Evolutionary conservation across 1,140 invertebrate genomes (phyloP).

Genomic region (Musca domestica): DNA sequence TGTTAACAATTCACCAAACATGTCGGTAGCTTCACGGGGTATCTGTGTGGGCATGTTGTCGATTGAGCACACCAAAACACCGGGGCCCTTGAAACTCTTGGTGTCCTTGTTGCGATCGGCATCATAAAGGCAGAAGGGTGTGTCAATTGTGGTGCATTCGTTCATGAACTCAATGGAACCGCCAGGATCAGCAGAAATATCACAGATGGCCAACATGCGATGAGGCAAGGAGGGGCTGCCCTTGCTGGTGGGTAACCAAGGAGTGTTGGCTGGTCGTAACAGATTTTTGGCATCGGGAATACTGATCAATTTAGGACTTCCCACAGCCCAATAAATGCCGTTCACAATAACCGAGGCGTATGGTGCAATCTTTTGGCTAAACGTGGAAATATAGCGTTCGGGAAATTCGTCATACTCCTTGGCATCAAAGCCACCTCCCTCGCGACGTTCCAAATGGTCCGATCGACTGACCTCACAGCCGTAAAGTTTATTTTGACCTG

Average conservation of each 20-base stretch:
- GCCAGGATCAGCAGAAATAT: conserved; percentile 98
- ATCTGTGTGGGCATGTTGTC: conserved; percentile 99
- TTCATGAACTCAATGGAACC: conserved; percentile 99
- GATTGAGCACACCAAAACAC: conserved; percentile 97
- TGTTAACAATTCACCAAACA: conserved; percentile 90
- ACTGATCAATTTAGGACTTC: conserved; percentile 91
- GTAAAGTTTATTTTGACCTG: conserved; percentile 90
- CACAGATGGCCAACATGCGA: conserved; percentile 88
- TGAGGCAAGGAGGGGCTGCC: conserved; percentile 89
- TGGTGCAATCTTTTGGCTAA: conserved; percentile 96
- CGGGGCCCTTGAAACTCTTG: conserved; percentile 94
- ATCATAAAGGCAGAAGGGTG: conserved; percentile 97
- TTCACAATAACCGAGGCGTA: conserved; percentile 97
- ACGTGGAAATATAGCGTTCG: conserved; percentile 92
- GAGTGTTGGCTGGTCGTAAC: conserved; percentile 80
- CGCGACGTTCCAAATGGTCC: conserved; percentile 90
- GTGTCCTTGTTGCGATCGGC: conserved; percentile 96
- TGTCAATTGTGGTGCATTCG: conserved; percentile 99
- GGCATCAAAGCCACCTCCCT: conserved; percentile 85
- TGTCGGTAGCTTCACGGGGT: conserved; percentile 94
- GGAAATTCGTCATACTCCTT: conserved; percentile 92
- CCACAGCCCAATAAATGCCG: conserved; percentile 98
- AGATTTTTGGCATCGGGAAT: conserved; percentile 97
- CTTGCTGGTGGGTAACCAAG: conserved; percentile 85
- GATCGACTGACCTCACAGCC: conserved; percentile 89